Evolutionary conservation across 2,888 invertebrate species (phyloP), one percentile per base, ranked within the genome.

Genomic region (Argyra leucocephala): DNA sequence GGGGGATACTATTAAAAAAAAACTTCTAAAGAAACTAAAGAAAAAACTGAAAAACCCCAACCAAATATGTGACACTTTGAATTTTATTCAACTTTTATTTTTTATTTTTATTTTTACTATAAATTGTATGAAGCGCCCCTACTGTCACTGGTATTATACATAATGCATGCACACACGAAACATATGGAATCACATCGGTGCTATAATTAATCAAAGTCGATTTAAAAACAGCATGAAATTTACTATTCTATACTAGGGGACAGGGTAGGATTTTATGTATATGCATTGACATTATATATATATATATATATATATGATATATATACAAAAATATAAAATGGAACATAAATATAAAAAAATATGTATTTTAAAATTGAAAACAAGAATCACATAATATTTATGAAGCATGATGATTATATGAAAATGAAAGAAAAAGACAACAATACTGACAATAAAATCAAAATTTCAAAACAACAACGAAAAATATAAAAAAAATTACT

Each of bases 131-230:
- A 5, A 48, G 48, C 48, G 48, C 48, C 48, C 48, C 48, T 48
- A 48, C 48, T 48, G 48, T 48, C 48, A 48, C 31, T n/a, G n/a
- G n/a, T n/a, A n/a, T n/a, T n/a, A n/a, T n/a, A n/a, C n/a, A n/a
- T n/a, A 31, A 2, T 48, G 48, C 48, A 31, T 31, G 48, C 48
- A 31, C 12, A 48, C 15, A 37, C 6, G 48, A n/a, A n/a, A 48
- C 48, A 48, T 48, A 48, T 48, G 48, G 48, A n/a, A 18, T 48
- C 48, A 18, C 48, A 48, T 48, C 48, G 48, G 48, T 48, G 48
- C n/a, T 48, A 48, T 48, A 48, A 48, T 48, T 48, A 48, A 48
- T 48, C 48, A 48, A 48, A 48, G 48, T 48, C 48, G 48, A 18
- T 48, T 48, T 48, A 48, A 48, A 48, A 48, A 9, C 48, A 48